phyloP scores from a whole-genome alignment of 2,888 invertebrate genomes.

The Apantesis nais region DNA sequence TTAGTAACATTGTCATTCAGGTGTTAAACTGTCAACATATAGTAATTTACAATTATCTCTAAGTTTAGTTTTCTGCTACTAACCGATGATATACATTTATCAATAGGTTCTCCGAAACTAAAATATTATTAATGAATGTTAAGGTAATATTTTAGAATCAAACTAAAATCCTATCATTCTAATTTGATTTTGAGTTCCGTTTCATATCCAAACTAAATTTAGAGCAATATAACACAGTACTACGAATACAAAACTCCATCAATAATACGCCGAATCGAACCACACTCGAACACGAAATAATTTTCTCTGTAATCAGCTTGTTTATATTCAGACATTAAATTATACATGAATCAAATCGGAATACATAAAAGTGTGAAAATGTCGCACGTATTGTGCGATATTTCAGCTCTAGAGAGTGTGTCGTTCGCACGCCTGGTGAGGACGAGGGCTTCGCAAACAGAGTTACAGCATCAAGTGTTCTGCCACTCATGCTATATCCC shows the following conservation, averaged over 20 bases:
- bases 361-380: slow-evolving; percentile 52
- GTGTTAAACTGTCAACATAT: no score
- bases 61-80: no score
- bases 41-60: no score
- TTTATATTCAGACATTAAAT: slow-evolving; percentile 54
- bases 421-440: slow-evolving; percentile 49
- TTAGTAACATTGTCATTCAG: background rate
- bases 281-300: slow-evolving; percentile 40
- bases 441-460: slow-evolving; percentile 54
- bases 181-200: background rate
- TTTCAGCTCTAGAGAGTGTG: slow-evolving; percentile 49
- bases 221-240: background rate
- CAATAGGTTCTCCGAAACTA: no score
- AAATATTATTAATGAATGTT: no score
- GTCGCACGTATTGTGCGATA: slow-evolving; percentile 49
- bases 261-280: slow-evolving; percentile 32
- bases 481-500: slow-evolving; percentile 37
- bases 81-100: no score
- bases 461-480: slow-evolving; percentile 45
- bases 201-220: background rate
- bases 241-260: slow-evolving; percentile 42
- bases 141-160: background rate
- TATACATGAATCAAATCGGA: slow-evolving; percentile 53
- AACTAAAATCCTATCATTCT: background rate
- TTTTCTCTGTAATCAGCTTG: slow-evolving; percentile 47